A percentile compares a stretch with the other conserved stretches of the same genome.
phyloP scores from a whole-genome alignment of 2,888 invertebrate genomes.

The Clusia tigrina region DNA sequence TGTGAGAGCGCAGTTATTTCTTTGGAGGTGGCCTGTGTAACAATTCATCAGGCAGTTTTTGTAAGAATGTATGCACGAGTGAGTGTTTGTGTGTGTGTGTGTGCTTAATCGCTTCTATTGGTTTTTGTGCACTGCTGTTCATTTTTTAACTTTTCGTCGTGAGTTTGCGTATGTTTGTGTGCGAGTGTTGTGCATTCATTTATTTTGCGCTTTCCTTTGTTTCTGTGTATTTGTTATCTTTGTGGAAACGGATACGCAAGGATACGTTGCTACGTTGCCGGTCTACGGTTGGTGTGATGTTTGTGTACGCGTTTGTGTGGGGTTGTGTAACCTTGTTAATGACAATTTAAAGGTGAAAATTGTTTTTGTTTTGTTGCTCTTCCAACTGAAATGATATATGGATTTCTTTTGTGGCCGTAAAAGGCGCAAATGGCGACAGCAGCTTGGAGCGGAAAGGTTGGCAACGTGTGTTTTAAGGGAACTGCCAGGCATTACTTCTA shows the following conservation, averaged over 20 bases:
- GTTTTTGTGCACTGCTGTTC: background rate
- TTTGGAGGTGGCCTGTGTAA: too few relatives aligned
- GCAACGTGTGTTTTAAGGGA: too few relatives aligned
- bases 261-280: background rate
- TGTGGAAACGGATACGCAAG: background rate
- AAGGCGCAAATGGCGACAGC: too few relatives aligned
- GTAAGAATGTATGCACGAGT: background rate
- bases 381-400: too few relatives aligned
- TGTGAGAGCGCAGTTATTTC: too few relatives aligned
- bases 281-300: too few relatives aligned
- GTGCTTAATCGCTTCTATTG: slow-evolving; percentile 3
- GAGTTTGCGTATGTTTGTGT: background rate
- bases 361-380: slow-evolving; percentile 33
- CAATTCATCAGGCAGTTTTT: background rate
- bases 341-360: slow-evolving; percentile 5
- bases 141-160: background rate
- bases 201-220: background rate
- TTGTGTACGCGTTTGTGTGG: too few relatives aligned
- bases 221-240: background rate
- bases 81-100: background rate
- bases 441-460: too few relatives aligned
- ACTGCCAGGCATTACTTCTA: too few relatives aligned
- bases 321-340: slow-evolving; percentile 5
- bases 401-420: too few relatives aligned
- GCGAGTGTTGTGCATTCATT: background rate